Percentiles rank a stretch among this genome's conserved stretches.
phyloP scores from a whole-genome alignment of 2,888 invertebrate genomes.

The Chrysotoxum bicinctum region DNA sequence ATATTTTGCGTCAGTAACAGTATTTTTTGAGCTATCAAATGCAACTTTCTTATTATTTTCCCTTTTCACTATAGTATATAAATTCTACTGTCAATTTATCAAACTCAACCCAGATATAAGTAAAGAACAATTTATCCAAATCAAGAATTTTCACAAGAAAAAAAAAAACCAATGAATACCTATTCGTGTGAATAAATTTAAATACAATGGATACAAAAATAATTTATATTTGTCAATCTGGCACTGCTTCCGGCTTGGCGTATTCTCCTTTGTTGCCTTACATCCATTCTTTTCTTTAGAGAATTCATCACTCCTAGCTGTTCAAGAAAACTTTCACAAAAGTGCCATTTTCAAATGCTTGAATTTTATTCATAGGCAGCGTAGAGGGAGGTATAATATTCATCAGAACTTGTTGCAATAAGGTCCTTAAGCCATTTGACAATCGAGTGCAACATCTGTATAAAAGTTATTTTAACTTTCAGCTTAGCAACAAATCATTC shows the following conservation, averaged over 20 bases:
- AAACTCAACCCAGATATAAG: not conserved
- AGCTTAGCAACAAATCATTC: constrained; percentile 33
- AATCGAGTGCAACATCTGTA: constrained; percentile 59
- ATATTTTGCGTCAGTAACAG: too few relatives aligned
- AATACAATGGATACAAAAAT: constrained; percentile 17
- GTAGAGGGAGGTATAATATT: not conserved
- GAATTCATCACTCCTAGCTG: constrained; percentile 48
- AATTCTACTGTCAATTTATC: not conserved
- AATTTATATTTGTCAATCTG: constrained; percentile 20
- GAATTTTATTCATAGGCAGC: not conserved
- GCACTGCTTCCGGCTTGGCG: constrained; percentile 6
- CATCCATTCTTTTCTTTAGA: constrained; percentile 9
- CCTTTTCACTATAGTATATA: too few relatives aligned
- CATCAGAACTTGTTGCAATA: constrained; percentile 39
- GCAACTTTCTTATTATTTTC: too few relatives aligned
- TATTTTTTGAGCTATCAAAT: too few relatives aligned
- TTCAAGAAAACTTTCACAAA: constrained; percentile 21
- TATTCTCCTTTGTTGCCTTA: constrained; percentile 6
- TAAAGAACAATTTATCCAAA: constrained; percentile 11
- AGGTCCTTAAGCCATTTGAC: constrained; percentile 28
- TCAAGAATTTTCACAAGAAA: constrained; percentile 1
- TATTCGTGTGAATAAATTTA: constrained; percentile 8
- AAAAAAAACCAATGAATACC: constrained; percentile 14
- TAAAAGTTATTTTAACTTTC: constrained; percentile 38
- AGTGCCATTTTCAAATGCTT: constrained; percentile 16